Conservation (phyloP, 2,113 vertebrate species). For the Laticauda colubrina region DNA sequence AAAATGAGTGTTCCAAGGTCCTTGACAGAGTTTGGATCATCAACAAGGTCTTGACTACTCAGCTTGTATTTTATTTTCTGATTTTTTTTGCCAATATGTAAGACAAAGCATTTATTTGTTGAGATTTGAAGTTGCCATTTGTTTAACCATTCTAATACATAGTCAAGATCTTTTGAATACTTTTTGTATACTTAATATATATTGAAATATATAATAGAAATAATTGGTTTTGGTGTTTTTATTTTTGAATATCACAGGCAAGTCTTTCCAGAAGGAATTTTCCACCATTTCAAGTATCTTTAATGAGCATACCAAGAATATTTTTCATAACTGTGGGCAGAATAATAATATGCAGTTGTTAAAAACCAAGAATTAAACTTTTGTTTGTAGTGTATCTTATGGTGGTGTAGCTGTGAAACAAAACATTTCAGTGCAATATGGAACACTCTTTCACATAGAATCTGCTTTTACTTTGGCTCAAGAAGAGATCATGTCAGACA, state of each 20-base stretch:
- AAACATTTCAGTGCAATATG: constrained; percentile 32
- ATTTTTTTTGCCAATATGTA: too few relatives aligned
- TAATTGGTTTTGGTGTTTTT: constrained; percentile 41
- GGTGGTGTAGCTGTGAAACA: constrained; percentile 41
- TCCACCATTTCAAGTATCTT: constrained; percentile 45
- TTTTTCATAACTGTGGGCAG: constrained; percentile 59
- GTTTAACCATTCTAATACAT: too few relatives aligned
- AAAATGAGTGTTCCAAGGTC: too few relatives aligned
- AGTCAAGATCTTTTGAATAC: too few relatives aligned
- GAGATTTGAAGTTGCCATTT: too few relatives aligned
- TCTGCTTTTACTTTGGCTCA: constrained; percentile 50
- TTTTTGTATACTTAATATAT: constrained; percentile 53
- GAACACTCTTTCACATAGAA: constrained; percentile 36
- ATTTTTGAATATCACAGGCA: constrained; percentile 60
- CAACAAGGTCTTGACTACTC: too few relatives aligned
- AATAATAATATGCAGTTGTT: constrained; percentile 54
- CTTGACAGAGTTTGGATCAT: too few relatives aligned
- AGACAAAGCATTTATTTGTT: too few relatives aligned
- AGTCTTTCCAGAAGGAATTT: constrained; percentile 69
- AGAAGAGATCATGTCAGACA: too few relatives aligned
- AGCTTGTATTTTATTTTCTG: too few relatives aligned
- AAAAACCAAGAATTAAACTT: constrained; percentile 60
- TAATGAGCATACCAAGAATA: constrained; percentile 63
- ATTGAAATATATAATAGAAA: constrained; percentile 75
- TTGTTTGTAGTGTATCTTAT: constrained; percentile 55